A percentile compares a stretch with the other conserved stretches of the same genome.
Conservation (phyloP, 2,113 vertebrate species). For the Pseudorectes ferrugineus region DNA sequence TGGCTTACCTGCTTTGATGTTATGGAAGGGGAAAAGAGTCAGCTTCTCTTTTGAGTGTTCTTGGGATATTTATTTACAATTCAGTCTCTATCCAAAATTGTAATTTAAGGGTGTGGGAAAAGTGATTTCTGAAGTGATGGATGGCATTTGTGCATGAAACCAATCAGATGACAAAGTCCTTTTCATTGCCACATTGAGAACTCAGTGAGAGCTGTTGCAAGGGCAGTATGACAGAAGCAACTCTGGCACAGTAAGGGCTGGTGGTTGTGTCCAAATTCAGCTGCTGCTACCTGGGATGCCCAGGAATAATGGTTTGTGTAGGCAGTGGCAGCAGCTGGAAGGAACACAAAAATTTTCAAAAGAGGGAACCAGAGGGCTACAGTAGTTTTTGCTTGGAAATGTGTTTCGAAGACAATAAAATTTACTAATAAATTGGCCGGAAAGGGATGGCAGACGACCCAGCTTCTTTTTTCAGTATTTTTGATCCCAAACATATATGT, state of each 20-base stretch:
- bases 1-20: background rate
- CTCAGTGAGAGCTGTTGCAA: background rate
- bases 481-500: background rate
- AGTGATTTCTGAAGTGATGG: slow-evolving; percentile 6
- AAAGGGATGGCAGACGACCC: background rate
- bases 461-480: background rate
- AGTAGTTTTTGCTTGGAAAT: background rate
- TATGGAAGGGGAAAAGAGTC: background rate
- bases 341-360: background rate
- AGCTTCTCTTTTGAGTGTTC: background rate
- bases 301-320: background rate
- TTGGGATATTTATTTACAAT: slow-evolving; percentile 28
- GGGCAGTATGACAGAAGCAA: background rate
- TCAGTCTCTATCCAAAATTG: background rate
- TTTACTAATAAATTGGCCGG: background rate
- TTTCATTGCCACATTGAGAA: background rate
- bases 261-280: background rate
- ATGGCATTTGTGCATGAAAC: slow-evolving; percentile 9
- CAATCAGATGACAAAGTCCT: background rate
- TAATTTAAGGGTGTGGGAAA: background rate
- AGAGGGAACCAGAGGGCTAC: background rate
- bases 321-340: background rate
- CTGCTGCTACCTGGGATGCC: background rate
- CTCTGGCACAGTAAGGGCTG: background rate
- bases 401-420: background rate